Base-by-base conservation (phyloP, 2,888 invertebrate genomes). In the Aspidiotus rigidus region DNA sequence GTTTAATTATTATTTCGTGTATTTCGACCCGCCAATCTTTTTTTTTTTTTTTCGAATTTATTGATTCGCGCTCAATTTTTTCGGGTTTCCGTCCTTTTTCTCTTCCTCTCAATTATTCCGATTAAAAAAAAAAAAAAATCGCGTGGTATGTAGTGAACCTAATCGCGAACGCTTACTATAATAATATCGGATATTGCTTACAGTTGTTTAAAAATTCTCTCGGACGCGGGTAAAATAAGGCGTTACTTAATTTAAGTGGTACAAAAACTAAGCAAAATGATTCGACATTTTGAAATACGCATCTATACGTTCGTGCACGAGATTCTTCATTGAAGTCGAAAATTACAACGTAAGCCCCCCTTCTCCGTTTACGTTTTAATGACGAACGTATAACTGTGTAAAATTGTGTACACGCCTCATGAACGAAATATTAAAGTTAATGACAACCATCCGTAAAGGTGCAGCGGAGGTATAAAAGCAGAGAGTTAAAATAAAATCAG, bases 371-470 rank as follows among this genome's bases (percentile, higher is more conserved):
- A 28, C 28, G 28, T 28, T 66, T 66, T 66, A 66, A 66, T 59
- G 49, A 66, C 40, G 44, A 66, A 66, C 59, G 15, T 66, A 42
- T 57, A 66, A 66, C 39, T 54, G 64, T 66, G 28, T 59, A 66
- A 49, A 49, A 49, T 39, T 49, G 49, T 39, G 15, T 63, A 63
- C 39, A 39, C 44, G 57, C 44, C 57, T 56, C 56, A 57, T 66
- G 44, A 41, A 66, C 59, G 66, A 44, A 66, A 66, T 66, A 66
- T 57, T 66, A 66, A 57, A 66, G 66, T 57, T 66, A 66, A 66
- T 56, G 66, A 66, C 66, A 66, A 55, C 66, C 42, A 53, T 16
- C 57, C 28, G 28, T 28, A 28, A 28, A 28, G 28, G 28, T 28
- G 28, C 28, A 28, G 28, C 28, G 28, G 28, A 28, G 28, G 28